Base-by-base conservation (phyloP, 2,113 vertebrate species). In the Rhabdornis inornatus region DNA sequence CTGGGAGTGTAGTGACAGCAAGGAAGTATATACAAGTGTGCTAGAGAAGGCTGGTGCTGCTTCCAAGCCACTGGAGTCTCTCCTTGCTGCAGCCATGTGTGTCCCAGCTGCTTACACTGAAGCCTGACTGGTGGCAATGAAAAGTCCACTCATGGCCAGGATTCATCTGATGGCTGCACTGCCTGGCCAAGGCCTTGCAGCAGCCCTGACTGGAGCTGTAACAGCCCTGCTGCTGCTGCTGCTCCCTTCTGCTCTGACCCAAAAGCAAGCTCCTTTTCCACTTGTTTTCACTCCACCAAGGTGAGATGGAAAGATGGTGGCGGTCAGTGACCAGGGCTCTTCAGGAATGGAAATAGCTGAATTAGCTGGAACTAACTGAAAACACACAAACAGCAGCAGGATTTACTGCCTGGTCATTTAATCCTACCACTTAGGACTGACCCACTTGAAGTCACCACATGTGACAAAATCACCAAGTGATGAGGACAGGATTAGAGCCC, bases 401-500 rank as follows among this genome's bases (percentile, higher is more conserved):
- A 93, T 89, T 93, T 90, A 81, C 52, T 70, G 68, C 24, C 42
- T 2, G 7, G 40, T 60, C 79, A 89, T 37, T 84, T 92, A 93
- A 93, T 90, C 83, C 44, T 2, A 1, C 37, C 85, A 89, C 15
- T 89, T 75, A 75, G 44, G 60, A 52, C 56, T 71, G 72, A 93
- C 60, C 75, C 71, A 77, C 47, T 83, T 93, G 93, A 96, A 86
- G 68, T 81, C 78, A 56, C 31, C n/a, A 40, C 0, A 2, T 81
- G 64, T 66, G 72, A 94, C 76, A 95, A 86, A 92, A 81, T 78
- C 80, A 91, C 69, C 83, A 87, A 92, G 69, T 17, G 65, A 20
- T 8, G 47, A 96, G 88, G 76, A 53, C 87, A 93, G 72, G 90
- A 92, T 92, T 64, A 74, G 65, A 75, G 76, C 23, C 37, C 31